Conservation (phyloP, 2,888 invertebrate genomes). For the Drosophila yooni region DNA sequence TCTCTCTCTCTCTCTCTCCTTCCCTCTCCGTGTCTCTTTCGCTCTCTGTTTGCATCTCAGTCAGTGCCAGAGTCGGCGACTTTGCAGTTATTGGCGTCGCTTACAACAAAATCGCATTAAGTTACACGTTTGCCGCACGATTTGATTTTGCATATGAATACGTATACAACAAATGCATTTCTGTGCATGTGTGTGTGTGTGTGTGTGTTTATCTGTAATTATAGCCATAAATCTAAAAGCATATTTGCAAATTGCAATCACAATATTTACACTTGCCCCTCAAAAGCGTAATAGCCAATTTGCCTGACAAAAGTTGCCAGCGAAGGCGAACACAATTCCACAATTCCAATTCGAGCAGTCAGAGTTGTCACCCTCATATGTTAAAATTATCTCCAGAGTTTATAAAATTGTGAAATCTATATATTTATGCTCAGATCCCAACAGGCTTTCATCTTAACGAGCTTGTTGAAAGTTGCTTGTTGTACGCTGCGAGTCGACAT, state of each 20-base stretch:
- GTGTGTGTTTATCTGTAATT: slow-evolving; percentile 64
- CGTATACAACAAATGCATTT: slow-evolving; percentile 2
- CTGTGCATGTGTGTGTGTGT: background rate
- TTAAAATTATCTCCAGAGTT: background rate
- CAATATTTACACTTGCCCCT: slow-evolving; percentile 76
- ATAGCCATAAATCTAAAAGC: slow-evolving; percentile 75
- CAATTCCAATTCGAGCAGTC: background rate
- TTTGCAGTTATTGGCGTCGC: slow-evolving; percentile 51
- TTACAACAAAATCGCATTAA: slow-evolving; percentile 69
- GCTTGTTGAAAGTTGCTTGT: slow-evolving; percentile 55
- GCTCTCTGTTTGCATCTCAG: slow-evolving; percentile 1
- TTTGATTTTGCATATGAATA: slow-evolving; percentile 55
- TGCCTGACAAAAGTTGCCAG: slow-evolving; percentile 29
- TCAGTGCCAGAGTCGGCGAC: slow-evolving; percentile 22
- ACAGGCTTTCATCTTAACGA: slow-evolving; percentile 55
- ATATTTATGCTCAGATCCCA: slow-evolving; percentile 8
- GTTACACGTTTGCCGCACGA: slow-evolving; percentile 62
- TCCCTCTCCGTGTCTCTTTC: too few relatives aligned
- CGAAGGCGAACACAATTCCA: slow-evolving; percentile 45
- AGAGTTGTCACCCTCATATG: slow-evolving; percentile 1
- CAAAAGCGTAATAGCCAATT: slow-evolving; percentile 47
- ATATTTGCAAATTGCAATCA: slow-evolving; percentile 73
- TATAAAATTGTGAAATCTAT: background rate
- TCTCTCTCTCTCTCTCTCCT: background rate
- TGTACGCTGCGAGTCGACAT: slow-evolving; percentile 55